A percentile compares a stretch with the other conserved stretches of the same genome.
Conservation (phyloP, 2,113 vertebrate genomes). For the Coptodon bakossiorum region DNA sequence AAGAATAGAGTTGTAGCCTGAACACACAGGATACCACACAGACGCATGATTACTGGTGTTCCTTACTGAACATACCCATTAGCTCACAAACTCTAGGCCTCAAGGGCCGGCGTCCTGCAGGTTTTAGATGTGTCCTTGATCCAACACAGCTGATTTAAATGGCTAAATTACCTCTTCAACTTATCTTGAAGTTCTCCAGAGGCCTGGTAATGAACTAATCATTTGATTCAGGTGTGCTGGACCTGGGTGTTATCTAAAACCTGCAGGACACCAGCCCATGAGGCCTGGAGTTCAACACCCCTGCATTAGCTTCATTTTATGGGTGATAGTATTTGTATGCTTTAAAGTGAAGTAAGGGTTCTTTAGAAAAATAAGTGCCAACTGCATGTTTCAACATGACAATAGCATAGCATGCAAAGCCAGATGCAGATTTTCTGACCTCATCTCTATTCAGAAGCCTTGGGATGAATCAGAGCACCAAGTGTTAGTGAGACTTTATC, state of each 20-base stretch:
- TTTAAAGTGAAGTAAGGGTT: not conserved
- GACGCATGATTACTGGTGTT: not conserved
- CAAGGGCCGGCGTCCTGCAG: accelerated
- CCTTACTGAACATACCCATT: not conserved
- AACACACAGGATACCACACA: not conserved
- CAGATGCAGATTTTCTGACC: not conserved
- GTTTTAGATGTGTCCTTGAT: accelerated
- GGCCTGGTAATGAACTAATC: too few relatives aligned
- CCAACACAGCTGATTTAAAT: not conserved
- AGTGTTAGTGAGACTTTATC: not conserved
- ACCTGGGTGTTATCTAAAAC: too few relatives aligned
- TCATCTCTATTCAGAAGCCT: not conserved
- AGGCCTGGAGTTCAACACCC: too few relatives aligned
- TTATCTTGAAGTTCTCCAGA: too few relatives aligned
- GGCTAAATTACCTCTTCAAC: not conserved
- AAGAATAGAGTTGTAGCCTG: not conserved
- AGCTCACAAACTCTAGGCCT: not conserved
- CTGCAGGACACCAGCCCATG: too few relatives aligned
- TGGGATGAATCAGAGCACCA: not conserved
- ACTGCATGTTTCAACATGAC: not conserved
- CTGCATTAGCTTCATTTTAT: not conserved
- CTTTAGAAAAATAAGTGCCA: not conserved
- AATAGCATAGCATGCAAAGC: not conserved
- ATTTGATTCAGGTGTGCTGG: too few relatives aligned
- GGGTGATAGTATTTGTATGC: not conserved